These are phyloP conservation scores for Monopis laevigella DNA, from an alignment of 2,888 invertebrate species.

Conservation along the genomic window DNA sequence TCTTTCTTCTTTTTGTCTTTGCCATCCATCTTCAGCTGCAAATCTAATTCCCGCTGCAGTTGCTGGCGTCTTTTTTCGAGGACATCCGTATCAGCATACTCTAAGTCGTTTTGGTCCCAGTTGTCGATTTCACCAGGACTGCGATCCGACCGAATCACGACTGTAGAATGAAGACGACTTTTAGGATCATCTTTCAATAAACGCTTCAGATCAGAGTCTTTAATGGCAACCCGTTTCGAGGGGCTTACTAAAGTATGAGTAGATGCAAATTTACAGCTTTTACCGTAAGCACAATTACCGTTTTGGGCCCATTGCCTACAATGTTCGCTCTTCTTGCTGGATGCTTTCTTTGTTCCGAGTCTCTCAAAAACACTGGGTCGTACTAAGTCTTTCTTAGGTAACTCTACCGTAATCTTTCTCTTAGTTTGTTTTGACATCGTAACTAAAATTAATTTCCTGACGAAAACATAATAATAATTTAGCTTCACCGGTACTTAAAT, in stretches of 20 bases:
- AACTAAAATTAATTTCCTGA: no score
- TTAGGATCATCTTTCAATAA: conserved; percentile 69
- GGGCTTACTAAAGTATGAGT: conserved; percentile 80
- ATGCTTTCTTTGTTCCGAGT: conserved; percentile 77
- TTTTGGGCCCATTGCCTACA: conserved; percentile 82
- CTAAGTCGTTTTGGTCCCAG: conserved; percentile 82
- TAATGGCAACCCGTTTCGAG: conserved; percentile 75
- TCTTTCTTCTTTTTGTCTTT: conserved; percentile 76
- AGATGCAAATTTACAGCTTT: conserved; percentile 79
- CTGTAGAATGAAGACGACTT: conserved; percentile 72
- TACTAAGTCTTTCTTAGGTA: conserved; percentile 73
- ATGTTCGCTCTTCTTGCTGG: conserved; percentile 70
- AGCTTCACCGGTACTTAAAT: conserved; percentile 1
- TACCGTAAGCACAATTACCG: conserved; percentile 81
- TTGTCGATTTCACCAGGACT: conserved; percentile 75
- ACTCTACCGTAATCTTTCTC: conserved; percentile 81
- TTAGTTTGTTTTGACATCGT: conserved; percentile 73
- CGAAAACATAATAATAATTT: neutral
- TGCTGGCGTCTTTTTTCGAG: conserved; percentile 79
- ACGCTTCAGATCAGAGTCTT: conserved; percentile 67
- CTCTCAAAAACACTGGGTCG: conserved; percentile 87
- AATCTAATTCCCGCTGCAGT: conserved; percentile 79
- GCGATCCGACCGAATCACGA: conserved; percentile 63
- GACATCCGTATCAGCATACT: conserved; percentile 83
- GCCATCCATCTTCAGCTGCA: conserved; percentile 79